Evolutionary conservation across 1,140 invertebrate genomes (phyloP), one percentile per base, ranked within the genome.

Genomic region (Eueides isabella): DNA sequence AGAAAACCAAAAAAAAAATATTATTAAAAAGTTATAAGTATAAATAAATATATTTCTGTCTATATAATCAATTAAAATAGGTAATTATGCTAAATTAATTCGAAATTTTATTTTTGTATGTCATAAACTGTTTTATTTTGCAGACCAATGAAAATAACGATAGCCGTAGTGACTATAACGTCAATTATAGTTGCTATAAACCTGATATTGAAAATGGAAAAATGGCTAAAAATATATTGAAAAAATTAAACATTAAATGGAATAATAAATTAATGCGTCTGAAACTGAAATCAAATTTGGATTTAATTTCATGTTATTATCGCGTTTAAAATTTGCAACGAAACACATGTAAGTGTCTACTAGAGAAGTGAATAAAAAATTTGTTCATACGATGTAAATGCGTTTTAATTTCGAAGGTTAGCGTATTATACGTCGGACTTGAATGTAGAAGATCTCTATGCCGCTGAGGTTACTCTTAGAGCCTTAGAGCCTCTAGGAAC

Each of bases 71-170:
- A 0, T 11, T 16, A 38, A 38, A 12, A 3, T 35, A 31, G 30
- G 6, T 31, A 31, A 6, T 0, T 31, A 31, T 31, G 30, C 9
- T 12, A 38, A 38, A 38, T 12, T 14, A 38, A n/a, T 48, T 48
- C 0, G 2, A 1, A 26, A 23, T 23, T 55, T 23, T 55, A 23
- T 2, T 3, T 55, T 23, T 55, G 7, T 3, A 55, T 4, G 2
- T 55, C 9, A 7, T 55, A 0, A 48, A 48, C 0, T 55, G 48
- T 55, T 19, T 75, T 69, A 74, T 48, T 76, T 82, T 78, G 61
- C 85, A 91, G 89, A 35, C 82, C 88, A 7, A 91, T 90, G 90
- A 90, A 90, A 69, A 75, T 90, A 14, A 90, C 87, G 19, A 86
- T 92, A 67, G 85, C 79, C 5, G 81, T 92, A 28, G 85, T 92